phyloP scores from a whole-genome alignment of 2,113 vertebrate species.

The Astatotilapia flaviijosephi region DNA sequence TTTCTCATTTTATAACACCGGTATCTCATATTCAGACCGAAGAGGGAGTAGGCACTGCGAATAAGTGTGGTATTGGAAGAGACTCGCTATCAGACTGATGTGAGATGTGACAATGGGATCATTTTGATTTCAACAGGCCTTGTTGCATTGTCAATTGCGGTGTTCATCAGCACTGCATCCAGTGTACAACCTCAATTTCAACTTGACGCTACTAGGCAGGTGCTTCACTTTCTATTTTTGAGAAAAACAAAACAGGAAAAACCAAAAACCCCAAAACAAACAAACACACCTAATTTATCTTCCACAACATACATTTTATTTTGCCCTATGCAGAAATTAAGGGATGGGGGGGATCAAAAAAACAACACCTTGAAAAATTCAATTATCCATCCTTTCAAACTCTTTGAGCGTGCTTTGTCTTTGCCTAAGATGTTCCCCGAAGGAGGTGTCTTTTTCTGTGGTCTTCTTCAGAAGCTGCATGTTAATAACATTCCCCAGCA shows the following conservation, averaged over 20 bases:
- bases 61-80: background rate
- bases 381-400: conserved; percentile 43
- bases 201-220: background rate
- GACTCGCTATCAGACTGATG: background rate
- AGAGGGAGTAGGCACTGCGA: background rate
- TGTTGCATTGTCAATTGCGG: background rate
- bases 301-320: background rate
- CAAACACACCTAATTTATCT: conserved; percentile 13
- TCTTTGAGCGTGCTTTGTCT: background rate
- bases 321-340: background rate
- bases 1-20: background rate
- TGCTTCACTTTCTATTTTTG: background rate
- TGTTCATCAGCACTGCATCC: background rate
- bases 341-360: background rate
- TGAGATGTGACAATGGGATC: background rate
- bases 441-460: conserved; percentile 14
- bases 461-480: conserved; percentile 36
- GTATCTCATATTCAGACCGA: background rate
- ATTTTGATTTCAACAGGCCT: background rate
- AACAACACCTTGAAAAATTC: conserved; percentile 45
- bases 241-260: background rate
- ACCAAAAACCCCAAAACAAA: background rate
- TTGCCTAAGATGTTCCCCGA: conserved; percentile 14
- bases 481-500: conserved; percentile 36
- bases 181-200: background rate